A percentile compares a stretch with the other conserved stretches of the same genome.
phyloP scores from a whole-genome alignment of 1,140 invertebrate genomes.

The Musca vetustissima region DNA sequence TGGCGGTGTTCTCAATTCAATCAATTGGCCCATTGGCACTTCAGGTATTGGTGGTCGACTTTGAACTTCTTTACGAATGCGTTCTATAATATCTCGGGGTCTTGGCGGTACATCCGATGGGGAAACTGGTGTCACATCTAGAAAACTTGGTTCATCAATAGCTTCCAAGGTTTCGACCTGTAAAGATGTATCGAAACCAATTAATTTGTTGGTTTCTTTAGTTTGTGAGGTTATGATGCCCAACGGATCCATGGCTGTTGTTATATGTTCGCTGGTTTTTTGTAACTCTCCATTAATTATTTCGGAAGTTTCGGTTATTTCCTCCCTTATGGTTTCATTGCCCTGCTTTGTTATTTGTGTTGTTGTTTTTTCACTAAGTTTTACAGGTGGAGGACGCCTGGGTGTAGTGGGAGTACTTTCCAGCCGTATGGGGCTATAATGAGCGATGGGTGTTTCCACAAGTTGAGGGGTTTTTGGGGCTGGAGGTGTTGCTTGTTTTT shows the following conservation, averaged over 20 bases:
- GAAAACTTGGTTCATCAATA: slow-evolving; percentile 19
- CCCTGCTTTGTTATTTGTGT: slow-evolving; percentile 4
- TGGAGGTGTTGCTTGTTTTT: not conserved
- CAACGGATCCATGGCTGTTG: not conserved
- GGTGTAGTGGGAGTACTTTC: not conserved
- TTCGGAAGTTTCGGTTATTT: not conserved
- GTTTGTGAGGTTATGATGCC: slow-evolving; percentile 11
- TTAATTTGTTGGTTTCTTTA: not conserved
- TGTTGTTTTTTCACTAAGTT: slow-evolving; percentile 1
- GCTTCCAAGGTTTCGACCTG: not conserved
- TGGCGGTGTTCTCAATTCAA: slow-evolving; percentile 11
- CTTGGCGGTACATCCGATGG: not conserved
- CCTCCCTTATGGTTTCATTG: slow-evolving; percentile 1
- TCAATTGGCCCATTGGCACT: slow-evolving; percentile 1
- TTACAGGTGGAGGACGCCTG: not conserved
- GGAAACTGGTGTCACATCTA: not conserved
- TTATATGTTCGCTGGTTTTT: not conserved
- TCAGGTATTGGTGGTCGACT: not conserved
- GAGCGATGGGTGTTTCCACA: not conserved
- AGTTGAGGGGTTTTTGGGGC: not conserved
- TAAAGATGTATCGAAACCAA: not conserved
- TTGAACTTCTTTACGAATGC: not conserved
- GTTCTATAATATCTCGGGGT: slow-evolving; percentile 3
- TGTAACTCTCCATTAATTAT: slow-evolving; percentile 11
- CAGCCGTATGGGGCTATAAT: not conserved